Conservation (phyloP, 2,113 vertebrate genomes). For the Siphamia tubifer region DNA sequence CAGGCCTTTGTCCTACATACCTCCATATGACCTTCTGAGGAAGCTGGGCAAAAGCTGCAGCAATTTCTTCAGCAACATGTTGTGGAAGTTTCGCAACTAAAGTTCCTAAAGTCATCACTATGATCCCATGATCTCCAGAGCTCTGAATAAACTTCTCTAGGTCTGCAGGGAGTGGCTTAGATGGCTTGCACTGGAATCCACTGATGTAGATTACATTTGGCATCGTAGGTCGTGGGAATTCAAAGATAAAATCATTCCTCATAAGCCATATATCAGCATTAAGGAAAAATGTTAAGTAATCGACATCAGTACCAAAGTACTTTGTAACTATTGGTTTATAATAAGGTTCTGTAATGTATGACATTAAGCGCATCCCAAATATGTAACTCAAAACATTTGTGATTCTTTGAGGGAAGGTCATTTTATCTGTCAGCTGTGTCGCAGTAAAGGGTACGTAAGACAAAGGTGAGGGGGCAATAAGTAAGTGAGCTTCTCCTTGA, state of each 20-base stretch:
- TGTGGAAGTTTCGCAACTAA: slow-evolving; percentile 55
- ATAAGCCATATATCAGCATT: slow-evolving; percentile 78
- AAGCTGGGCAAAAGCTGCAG: slow-evolving; percentile 69
- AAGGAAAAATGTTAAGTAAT: slow-evolving; percentile 65
- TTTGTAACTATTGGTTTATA: slow-evolving; percentile 65
- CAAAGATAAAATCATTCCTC: slow-evolving; percentile 77
- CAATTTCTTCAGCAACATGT: slow-evolving; percentile 67
- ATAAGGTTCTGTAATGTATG: slow-evolving; percentile 24
- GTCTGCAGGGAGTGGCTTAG: slow-evolving; percentile 43
- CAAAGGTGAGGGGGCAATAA: slow-evolving; percentile 73
- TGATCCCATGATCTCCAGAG: slow-evolving; percentile 69
- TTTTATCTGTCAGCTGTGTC: slow-evolving; percentile 72
- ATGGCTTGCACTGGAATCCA: slow-evolving; percentile 65
- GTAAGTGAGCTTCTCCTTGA: slow-evolving; percentile 74
- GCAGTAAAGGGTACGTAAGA: slow-evolving; percentile 73
- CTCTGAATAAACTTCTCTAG: slow-evolving; percentile 68
- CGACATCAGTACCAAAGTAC: slow-evolving; percentile 69
- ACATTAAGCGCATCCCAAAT: slow-evolving; percentile 3
- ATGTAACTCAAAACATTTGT: slow-evolving; percentile 62
- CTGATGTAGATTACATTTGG: slow-evolving; percentile 67
- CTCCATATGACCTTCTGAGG: slow-evolving; percentile 78
- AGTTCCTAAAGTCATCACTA: slow-evolving; percentile 74
- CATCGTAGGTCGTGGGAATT: slow-evolving; percentile 68
- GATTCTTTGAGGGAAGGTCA: slow-evolving; percentile 74
- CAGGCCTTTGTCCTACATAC: slow-evolving; percentile 61